phyloP scores from a whole-genome alignment of 1,140 invertebrate species.

The Monochamus saltuarius region DNA sequence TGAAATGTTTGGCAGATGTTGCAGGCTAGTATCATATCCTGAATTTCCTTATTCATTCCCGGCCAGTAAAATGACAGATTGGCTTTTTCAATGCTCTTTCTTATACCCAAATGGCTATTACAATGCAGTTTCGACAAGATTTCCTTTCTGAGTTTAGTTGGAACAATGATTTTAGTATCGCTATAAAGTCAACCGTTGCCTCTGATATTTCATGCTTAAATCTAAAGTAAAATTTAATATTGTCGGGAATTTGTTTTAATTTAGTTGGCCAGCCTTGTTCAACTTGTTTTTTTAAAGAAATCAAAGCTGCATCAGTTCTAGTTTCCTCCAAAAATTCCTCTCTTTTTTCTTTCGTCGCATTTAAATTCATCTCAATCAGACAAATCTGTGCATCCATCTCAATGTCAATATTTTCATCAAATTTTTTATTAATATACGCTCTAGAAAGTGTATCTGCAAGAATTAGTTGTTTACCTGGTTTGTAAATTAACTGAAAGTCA shows the following conservation, averaged over 20 bases:
- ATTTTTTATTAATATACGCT: constrained; percentile 14
- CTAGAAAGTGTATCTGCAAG: constrained; percentile 47
- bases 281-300: constrained; percentile 19
- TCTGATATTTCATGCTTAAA: constrained; percentile 25
- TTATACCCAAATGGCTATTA: constrained; percentile 26
- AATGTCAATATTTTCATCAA: constrained; percentile 24
- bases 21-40: constrained; percentile 11
- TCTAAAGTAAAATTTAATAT: constrained; percentile 25
- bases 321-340: constrained; percentile 15
- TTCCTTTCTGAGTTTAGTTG: constrained; percentile 12
- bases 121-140: constrained; percentile 28
- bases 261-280: constrained; percentile 27
- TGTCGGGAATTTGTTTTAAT: constrained; percentile 11
- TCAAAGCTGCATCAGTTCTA: constrained; percentile 15
- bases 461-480: constrained; percentile 40
- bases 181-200: constrained; percentile 22
- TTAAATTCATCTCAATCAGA: constrained; percentile 19
- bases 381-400: constrained; percentile 28
- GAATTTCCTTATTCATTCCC: constrained; percentile 18
- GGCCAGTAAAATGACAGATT: constrained; percentile 27
- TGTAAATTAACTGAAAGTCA: constrained; percentile 34
- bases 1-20: constrained; percentile 6
- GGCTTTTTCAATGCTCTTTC: constrained; percentile 21
- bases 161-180: constrained; percentile 7
- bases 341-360: constrained; percentile 24